These are phyloP conservation scores for Epinotia demarniana DNA, from an alignment of 2,888 invertebrate species.

Conservation along the genomic window DNA sequence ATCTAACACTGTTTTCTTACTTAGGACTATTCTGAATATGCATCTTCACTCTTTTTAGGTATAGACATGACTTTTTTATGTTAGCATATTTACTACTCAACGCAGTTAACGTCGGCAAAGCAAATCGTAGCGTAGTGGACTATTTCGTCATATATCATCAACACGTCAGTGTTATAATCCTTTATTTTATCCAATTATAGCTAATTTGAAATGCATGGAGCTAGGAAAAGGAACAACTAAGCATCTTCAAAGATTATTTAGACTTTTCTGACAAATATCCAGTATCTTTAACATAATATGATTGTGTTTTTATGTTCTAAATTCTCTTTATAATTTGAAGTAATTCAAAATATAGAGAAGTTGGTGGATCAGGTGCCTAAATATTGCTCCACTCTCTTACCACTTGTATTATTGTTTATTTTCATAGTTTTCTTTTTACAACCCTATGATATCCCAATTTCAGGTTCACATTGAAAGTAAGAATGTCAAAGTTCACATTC, in stretches of 20 bases:
- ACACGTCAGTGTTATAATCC: slow-evolving; percentile 7
- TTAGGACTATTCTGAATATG: background rate
- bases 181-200: background rate
- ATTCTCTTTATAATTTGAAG: background rate
- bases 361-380: background rate
- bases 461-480: no score
- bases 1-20: slow-evolving; percentile 6
- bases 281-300: no score
- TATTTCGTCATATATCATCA: slow-evolving; percentile 5
- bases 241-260: background rate
- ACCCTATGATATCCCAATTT: no score
- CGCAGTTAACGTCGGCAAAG: background rate
- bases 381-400: background rate
- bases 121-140: background rate
- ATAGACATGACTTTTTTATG: background rate
- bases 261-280: no score
- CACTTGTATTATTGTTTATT: background rate
- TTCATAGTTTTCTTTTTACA: background rate
- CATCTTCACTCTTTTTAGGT: background rate
- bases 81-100: background rate
- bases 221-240: background rate
- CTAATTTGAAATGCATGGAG: background rate
- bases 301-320: background rate
- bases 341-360: background rate
- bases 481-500: no score